These are phyloP conservation scores for Piprites chloris DNA, from an alignment of 2,113 vertebrate species.

Conservation along the genomic window DNA sequence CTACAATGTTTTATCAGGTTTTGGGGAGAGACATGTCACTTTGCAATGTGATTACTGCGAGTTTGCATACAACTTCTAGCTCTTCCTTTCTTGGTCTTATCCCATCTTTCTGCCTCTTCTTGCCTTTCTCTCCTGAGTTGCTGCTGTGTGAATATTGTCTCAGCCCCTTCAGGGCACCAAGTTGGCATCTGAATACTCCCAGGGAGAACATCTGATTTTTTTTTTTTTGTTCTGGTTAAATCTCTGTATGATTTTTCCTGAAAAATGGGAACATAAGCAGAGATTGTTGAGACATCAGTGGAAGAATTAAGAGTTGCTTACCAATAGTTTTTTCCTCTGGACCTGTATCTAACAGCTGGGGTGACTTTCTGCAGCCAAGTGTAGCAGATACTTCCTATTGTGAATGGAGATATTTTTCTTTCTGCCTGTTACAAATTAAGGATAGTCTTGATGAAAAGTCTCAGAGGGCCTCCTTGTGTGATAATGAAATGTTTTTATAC, in stretches of 20 bases:
- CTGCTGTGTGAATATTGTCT: not conserved
- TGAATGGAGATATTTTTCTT: not conserved
- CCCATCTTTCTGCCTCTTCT: not conserved
- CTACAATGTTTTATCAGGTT: not conserved
- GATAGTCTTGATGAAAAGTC: not conserved
- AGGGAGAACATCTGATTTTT: not conserved
- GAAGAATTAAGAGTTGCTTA: not conserved
- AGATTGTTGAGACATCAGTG: not conserved
- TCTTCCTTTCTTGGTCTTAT: not conserved
- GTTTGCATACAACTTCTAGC: not conserved
- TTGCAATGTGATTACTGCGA: not conserved
- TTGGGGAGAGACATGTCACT: not conserved
- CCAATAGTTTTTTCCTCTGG: not conserved
- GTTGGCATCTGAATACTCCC: not conserved
- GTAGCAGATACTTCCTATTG: not conserved
- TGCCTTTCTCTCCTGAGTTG: not conserved
- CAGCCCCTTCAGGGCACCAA: not conserved
- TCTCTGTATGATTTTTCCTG: not conserved
- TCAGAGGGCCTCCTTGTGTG: not conserved
- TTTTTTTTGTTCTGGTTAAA: not conserved
- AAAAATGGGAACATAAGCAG: not conserved
- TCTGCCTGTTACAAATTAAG: not conserved
- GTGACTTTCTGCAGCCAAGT: not conserved
- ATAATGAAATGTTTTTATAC: not conserved
- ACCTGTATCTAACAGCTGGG: not conserved